Conservation (phyloP, 2,888 invertebrate genomes). For the Leptogaster cylindrica region DNA sequence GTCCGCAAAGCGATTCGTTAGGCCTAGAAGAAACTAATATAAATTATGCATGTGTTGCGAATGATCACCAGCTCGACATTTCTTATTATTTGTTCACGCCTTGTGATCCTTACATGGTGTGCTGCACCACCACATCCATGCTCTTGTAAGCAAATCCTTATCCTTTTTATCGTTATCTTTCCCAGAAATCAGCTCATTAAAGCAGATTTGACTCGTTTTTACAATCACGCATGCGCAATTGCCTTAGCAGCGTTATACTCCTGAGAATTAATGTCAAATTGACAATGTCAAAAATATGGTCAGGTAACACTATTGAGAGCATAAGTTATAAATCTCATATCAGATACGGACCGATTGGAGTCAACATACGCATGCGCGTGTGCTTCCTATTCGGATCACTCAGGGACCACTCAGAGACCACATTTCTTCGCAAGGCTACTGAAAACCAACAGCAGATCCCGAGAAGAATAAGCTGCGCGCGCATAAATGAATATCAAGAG, state of each 20-base stretch:
- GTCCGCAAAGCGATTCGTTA: no score
- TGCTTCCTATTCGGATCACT: conserved; percentile 19
- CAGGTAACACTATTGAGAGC: conserved; percentile 51
- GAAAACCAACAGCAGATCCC: background rate
- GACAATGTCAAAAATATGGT: conserved; percentile 52
- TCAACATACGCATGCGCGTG: conserved; percentile 36
- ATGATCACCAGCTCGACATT: no score
- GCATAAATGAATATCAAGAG: conserved; percentile 44
- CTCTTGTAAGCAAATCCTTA: conserved; percentile 41
- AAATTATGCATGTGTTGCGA: no score
- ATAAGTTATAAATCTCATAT: conserved; percentile 51
- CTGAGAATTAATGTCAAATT: conserved; percentile 48
- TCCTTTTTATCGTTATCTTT: conserved; percentile 48
- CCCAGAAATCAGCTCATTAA: conserved; percentile 52
- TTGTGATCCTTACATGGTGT: no score
- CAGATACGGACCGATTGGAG: conserved; percentile 46
- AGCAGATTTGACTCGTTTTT: conserved; percentile 51
- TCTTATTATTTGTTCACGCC: no score
- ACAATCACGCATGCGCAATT: conserved; percentile 47
- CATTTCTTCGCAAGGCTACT: background rate
- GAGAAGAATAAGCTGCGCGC: conserved; percentile 28
- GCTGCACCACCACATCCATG: no score
- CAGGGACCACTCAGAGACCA: background rate
- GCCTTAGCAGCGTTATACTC: background rate
- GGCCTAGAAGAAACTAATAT: no score